Conservation (phyloP, 1,140 invertebrate genomes). For the Medauroidea extradentata region DNA sequence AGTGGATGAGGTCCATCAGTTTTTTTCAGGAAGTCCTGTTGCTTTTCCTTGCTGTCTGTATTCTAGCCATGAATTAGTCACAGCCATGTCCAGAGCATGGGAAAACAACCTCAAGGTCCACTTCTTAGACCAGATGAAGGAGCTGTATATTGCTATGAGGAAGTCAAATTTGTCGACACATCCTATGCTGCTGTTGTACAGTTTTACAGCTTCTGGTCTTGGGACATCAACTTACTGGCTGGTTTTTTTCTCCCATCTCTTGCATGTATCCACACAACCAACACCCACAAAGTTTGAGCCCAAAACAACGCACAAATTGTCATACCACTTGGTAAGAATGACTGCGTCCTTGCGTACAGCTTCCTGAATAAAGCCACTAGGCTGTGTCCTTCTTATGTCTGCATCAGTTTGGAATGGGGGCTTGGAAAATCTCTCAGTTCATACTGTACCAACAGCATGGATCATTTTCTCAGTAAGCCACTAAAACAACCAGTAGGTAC, state of each 20-base stretch:
- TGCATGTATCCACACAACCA: constrained; percentile 11
- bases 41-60: neutral
- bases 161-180: constrained; percentile 18
- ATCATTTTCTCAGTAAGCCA: constrained; percentile 11
- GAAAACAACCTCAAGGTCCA: neutral
- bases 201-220: constrained; percentile 13
- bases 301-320: constrained; percentile 16
- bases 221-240: constrained; percentile 12
- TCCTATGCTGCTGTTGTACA: constrained; percentile 18
- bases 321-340: constrained; percentile 19
- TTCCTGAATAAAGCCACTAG: constrained; percentile 11
- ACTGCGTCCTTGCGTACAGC: constrained; percentile 10
- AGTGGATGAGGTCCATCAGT: constrained; percentile 11
- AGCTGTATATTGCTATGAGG: constrained; percentile 15
- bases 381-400: constrained; percentile 12
- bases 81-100: neutral
- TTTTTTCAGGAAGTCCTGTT: constrained; percentile 6
- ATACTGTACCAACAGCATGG: constrained; percentile 14
- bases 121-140: constrained; percentile 10
- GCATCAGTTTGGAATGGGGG: constrained; percentile 17
- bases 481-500: constrained; percentile 10
- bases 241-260: constrained; percentile 9
- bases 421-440: constrained; percentile 12
- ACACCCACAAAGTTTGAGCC: constrained; percentile 15
- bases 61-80: constrained; percentile 15